A percentile compares a stretch with the other conserved stretches of the same genome.
Evolutionary conservation across 2,888 invertebrate species (phyloP).

Genomic region (Coleophora deauratella): DNA sequence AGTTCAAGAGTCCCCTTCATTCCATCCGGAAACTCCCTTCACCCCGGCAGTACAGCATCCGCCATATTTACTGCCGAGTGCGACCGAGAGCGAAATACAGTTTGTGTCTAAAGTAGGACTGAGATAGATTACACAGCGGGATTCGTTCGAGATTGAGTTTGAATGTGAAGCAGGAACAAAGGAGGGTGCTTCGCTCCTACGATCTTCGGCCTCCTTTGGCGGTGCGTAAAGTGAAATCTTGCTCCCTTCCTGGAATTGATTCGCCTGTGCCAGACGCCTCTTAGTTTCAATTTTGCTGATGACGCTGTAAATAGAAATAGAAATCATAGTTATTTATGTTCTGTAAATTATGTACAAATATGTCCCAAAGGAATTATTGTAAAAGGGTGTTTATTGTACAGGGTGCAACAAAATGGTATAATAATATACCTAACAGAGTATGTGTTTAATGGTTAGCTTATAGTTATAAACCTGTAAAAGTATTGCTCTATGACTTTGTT

Average conservation of each 20-base stretch:
- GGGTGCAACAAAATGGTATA: too few relatives aligned
- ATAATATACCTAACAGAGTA: too few relatives aligned
- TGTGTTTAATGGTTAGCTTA: too few relatives aligned
- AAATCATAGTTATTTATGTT: too few relatives aligned
- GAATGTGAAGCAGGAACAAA: slow-evolving; percentile 46
- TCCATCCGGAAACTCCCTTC: slow-evolving; percentile 46
- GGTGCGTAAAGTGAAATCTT: slow-evolving; percentile 23
- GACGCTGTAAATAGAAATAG: too few relatives aligned
- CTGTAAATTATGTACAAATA: too few relatives aligned
- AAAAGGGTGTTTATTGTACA: too few relatives aligned
- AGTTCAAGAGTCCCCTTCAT: slow-evolving; percentile 37
- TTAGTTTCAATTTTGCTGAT: not conserved
- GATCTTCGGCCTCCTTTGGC: slow-evolving; percentile 12
- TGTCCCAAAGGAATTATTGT: too few relatives aligned
- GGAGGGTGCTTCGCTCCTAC: slow-evolving; percentile 32
- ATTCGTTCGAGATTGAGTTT: slow-evolving; percentile 42
- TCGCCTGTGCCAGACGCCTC: not conserved
- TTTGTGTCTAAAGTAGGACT: slow-evolving; percentile 13
- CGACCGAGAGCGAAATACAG: slow-evolving; percentile 22
- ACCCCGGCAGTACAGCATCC: slow-evolving; percentile 48
- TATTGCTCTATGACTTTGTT: too few relatives aligned
- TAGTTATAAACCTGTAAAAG: too few relatives aligned
- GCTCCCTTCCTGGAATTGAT: slow-evolving; percentile 10
- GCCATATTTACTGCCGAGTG: slow-evolving; percentile 45
- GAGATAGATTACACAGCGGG: slow-evolving; percentile 26